Conservation (phyloP, 2,113 vertebrate genomes). For the Sinocyclocheilus anophthalmus region DNA sequence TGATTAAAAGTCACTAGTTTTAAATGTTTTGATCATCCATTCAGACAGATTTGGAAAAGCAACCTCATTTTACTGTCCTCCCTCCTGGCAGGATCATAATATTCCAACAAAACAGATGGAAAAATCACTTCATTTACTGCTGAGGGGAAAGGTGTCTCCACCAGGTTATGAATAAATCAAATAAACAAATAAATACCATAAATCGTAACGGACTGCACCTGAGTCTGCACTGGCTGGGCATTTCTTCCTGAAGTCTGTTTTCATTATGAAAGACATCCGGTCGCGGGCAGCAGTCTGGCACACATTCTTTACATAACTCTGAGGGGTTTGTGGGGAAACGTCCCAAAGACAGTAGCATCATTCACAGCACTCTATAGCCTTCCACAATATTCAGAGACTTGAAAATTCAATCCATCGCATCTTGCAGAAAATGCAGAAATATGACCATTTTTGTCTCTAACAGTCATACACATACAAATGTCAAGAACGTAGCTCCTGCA, state of each 20-base stretch:
- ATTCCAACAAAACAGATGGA: constrained; percentile 32
- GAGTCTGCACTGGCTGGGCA: constrained; percentile 35
- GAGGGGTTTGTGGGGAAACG: constrained; percentile 32
- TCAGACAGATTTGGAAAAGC: constrained; percentile 14
- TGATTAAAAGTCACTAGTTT: neutral
- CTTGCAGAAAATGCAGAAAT: neutral
- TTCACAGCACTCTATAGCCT: constrained; percentile 37
- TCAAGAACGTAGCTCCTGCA: neutral
- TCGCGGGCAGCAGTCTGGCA: constrained; percentile 35
- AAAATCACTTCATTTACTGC: neutral
- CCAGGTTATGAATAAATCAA: constrained; percentile 14
- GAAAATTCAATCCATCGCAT: neutral
- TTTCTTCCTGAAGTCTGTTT: constrained; percentile 37
- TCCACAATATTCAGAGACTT: neutral
- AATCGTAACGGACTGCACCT: constrained; percentile 34
- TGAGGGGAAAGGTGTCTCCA: neutral
- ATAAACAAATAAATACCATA: neutral
- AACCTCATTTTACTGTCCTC: neutral
- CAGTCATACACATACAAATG: neutral
- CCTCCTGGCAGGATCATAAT: neutral
- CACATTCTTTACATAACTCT: constrained; percentile 60
- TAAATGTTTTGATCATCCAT: neutral
- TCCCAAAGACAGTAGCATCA: constrained; percentile 55
- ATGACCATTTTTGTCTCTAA: neutral
- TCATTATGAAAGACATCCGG: constrained; percentile 52